A percentile compares a stretch with the other conserved stretches of the same genome.
Evolutionary conservation across 2,113 vertebrate genomes (phyloP).

Genomic region (Cranoglanis bouderius): DNA sequence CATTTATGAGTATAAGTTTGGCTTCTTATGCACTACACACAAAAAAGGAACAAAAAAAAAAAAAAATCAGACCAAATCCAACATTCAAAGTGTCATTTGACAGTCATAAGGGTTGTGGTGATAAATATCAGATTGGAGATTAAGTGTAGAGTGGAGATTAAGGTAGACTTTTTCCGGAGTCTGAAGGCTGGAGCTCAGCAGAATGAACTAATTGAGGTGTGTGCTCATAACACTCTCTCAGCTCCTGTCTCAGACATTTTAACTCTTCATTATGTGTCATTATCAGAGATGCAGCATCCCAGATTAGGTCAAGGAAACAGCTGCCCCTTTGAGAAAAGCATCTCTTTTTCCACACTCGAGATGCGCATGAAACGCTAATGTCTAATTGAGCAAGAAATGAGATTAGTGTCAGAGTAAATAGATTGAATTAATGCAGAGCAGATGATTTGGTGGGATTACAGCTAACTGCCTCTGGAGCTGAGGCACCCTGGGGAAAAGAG

Average conservation of each 20-base stretch:
- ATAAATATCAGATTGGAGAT: not conserved
- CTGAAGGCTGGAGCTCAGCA: slow-evolving; percentile 34
- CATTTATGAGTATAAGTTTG: not conserved
- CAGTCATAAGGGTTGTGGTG: not conserved
- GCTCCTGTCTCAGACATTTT: slow-evolving; percentile 28
- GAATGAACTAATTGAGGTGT: slow-evolving; percentile 40
- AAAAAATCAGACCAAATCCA: not conserved
- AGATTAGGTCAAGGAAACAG: not conserved
- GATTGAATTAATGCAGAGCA: slow-evolving; percentile 51
- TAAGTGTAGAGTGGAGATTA: not conserved
- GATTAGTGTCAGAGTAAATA: slow-evolving; percentile 56
- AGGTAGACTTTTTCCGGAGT: not conserved
- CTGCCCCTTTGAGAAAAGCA: slow-evolving; percentile 17
- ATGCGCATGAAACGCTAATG: slow-evolving; percentile 38
- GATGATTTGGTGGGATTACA: slow-evolving; percentile 44
- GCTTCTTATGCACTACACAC: not conserved
- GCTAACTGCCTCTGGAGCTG: slow-evolving; percentile 24
- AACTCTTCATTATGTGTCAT: slow-evolving; percentile 37
- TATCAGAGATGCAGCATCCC: slow-evolving; percentile 6
- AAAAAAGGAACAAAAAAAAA: not conserved
- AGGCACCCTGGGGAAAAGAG: not conserved
- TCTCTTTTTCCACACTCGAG: not conserved
- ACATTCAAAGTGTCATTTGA: not conserved
- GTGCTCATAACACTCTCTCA: not conserved
- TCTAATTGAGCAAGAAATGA: slow-evolving; percentile 55